Base-by-base conservation (phyloP, 2,113 vertebrate genomes). In the Tympanuchus pallidicinctus region DNA sequence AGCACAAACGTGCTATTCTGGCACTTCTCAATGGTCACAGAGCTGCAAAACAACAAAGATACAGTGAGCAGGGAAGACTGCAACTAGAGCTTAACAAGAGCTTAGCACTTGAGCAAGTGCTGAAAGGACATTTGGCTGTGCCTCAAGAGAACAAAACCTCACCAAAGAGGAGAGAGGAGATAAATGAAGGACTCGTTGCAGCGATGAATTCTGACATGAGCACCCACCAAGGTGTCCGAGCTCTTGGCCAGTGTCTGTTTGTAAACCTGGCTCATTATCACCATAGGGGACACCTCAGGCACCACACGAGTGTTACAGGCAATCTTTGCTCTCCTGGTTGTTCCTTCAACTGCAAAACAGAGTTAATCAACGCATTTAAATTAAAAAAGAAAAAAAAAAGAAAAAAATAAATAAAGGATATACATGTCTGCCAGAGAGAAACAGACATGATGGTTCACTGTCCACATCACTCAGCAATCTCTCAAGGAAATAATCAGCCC, bases 241-340 rank as follows among this genome's bases (percentile, higher is more conserved):
- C 99, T 99, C 97, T 99, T 99, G 74, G 99, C 99, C 96, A 99
- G 82, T 0, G 99, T 99, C 97, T 99, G 99, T 87, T 98, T 99
- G 95, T 98, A 98, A 54, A 99, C 98, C 66, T 99, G 99, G 50
- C 98, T 99, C 98, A 99, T 99, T 36, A 99, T 95, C 77, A 99
- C 98, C 91, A 99, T 97, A 84, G 98, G 98, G 89, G 98, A 98
- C 93, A 97, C 98, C 56, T 90, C 92, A 12, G 99, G 98, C 74
- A 98, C 98, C 86, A 95, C 94, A 8, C 97, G 97, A 50, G 97
- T 96, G 92, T 98, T 99, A 88, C 99, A 98, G 67, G 98, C 98
- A 80, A 99, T 98, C 96, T 98, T 99, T 47, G 98, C 98, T 95
- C 98, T 98, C 94, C 98, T 99, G 94, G 98, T 98, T 3, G 98